phyloP scores from a whole-genome alignment of 2,888 invertebrate species.

The Caenorhabditis zanzibari region DNA sequence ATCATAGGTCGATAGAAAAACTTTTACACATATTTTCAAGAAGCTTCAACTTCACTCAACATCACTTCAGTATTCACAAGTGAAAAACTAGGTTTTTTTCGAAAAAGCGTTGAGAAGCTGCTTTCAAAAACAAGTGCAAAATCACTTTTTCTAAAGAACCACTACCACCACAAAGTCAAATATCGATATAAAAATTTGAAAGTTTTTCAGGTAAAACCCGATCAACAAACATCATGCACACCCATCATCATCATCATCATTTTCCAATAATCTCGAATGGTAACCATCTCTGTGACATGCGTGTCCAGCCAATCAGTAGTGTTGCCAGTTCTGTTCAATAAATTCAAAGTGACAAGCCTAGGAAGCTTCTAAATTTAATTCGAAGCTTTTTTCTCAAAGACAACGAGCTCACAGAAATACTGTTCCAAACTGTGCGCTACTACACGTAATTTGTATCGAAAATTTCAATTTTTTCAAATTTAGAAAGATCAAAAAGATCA shows the following conservation, averaged over 20 bases:
- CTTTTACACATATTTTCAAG: slow-evolving; percentile 24
- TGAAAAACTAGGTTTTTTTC: neutral
- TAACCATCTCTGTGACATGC: slow-evolving; percentile 9
- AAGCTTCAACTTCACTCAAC: slow-evolving; percentile 29
- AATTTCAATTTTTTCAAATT: neutral
- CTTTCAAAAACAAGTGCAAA: slow-evolving; percentile 52
- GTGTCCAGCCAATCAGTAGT: slow-evolving; percentile 22
- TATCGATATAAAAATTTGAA: neutral
- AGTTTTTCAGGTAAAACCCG: slow-evolving; percentile 44
- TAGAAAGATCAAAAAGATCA: neutral
- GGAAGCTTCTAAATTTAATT: slow-evolving; percentile 7
- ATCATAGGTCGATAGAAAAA: slow-evolving; percentile 8
- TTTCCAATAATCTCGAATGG: neutral
- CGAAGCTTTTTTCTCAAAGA: slow-evolving; percentile 6
- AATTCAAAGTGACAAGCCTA: slow-evolving; percentile 17
- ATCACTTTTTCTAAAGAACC: slow-evolving; percentile 31
- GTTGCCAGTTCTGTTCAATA: slow-evolving; percentile 26
- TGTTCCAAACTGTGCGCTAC: slow-evolving; percentile 49
- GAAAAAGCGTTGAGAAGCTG: slow-evolving; percentile 50
- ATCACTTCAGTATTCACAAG: neutral
- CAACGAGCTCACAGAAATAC: slow-evolving; percentile 49
- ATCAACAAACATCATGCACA: slow-evolving; percentile 65
- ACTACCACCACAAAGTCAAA: slow-evolving; percentile 52
- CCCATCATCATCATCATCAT: slow-evolving; percentile 46
- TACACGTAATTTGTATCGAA: slow-evolving; percentile 9